These are phyloP conservation scores for Azorinus chamasolen DNA, from an alignment of 2,888 invertebrate species.

Conservation along the genomic window DNA sequence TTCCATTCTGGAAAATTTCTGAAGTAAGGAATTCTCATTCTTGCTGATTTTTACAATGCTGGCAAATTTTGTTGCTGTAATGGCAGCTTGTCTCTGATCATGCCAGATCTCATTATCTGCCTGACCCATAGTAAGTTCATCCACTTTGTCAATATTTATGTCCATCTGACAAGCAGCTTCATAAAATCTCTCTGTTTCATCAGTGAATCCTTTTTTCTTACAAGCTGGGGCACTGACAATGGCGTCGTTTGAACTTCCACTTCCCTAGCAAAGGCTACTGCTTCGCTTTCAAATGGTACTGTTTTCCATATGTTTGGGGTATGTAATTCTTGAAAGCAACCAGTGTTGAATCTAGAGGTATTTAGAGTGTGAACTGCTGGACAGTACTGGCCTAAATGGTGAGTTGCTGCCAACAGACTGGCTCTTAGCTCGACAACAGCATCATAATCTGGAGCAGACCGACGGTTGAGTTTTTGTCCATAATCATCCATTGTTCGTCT, in stretches of 20 bases:
- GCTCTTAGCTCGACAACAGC: too few relatives aligned
- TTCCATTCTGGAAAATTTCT: too few relatives aligned
- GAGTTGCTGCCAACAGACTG: too few relatives aligned
- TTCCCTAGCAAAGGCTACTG: neutral
- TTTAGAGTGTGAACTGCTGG: too few relatives aligned
- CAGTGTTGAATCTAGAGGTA: too few relatives aligned
- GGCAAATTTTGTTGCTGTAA: conserved; percentile 6
- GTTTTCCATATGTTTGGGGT: neutral
- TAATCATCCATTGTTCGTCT: too few relatives aligned
- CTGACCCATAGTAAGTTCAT: neutral
- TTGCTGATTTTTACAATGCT: neutral
- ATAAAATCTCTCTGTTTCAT: too few relatives aligned
- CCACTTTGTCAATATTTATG: neutral
- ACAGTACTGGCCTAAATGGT: too few relatives aligned
- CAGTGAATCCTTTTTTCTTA: too few relatives aligned
- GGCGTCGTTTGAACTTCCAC: neutral
- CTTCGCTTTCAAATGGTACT: neutral
- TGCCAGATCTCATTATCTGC: neutral
- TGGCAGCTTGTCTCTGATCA: neutral
- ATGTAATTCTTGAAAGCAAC: too few relatives aligned
- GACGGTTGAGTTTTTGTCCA: too few relatives aligned
- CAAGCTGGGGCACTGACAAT: neutral
- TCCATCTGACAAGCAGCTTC: neutral
- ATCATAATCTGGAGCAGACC: too few relatives aligned
- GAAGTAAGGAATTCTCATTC: neutral